A percentile compares a stretch with the other conserved stretches of the same genome.
These are phyloP conservation scores for Cricetomys ansorgei DNA, from an alignment of 2,113 vertebrate species.

Conservation along the genomic window DNA sequence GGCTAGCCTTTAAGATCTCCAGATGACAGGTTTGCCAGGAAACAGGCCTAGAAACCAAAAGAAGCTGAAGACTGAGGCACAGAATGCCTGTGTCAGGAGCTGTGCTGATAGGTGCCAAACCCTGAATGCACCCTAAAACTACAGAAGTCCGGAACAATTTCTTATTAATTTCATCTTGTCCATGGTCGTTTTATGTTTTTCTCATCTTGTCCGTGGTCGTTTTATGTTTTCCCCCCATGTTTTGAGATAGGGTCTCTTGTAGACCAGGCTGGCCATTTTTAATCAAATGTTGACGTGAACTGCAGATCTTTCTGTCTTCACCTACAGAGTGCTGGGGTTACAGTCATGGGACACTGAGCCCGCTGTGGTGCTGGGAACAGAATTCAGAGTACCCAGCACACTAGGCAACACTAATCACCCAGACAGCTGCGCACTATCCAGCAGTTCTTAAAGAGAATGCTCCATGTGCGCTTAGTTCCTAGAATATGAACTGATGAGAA, in stretches of 20 bases:
- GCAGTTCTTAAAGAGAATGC: neutral
- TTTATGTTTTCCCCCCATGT: too few species aligned
- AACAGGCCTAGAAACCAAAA: constrained; percentile 21
- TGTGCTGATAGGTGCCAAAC: neutral
- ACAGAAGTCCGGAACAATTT: neutral
- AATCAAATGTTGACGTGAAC: neutral
- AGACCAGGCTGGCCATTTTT: neutral
- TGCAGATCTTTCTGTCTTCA: neutral
- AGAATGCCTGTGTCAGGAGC: neutral
- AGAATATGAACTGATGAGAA: neutral
- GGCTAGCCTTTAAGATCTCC: neutral
- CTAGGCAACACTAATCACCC: neutral
- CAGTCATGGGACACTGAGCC: too few species aligned
- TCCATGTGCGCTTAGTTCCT: neutral
- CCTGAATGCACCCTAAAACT: neutral
- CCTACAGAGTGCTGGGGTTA: neutral
- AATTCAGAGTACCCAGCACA: neutral
- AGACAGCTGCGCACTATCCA: neutral
- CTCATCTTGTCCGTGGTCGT: too few species aligned
- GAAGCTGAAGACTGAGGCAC: neutral
- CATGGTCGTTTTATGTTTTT: neutral
- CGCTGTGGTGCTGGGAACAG: neutral
- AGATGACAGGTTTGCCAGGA: neutral
- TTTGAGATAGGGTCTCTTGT: neutral
- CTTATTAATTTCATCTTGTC: neutral